A percentile compares a stretch with the other conserved stretches of the same genome.
These are phyloP conservation scores for Tribolium madens DNA, from an alignment of 1,140 invertebrate species.

Conservation along the genomic window DNA sequence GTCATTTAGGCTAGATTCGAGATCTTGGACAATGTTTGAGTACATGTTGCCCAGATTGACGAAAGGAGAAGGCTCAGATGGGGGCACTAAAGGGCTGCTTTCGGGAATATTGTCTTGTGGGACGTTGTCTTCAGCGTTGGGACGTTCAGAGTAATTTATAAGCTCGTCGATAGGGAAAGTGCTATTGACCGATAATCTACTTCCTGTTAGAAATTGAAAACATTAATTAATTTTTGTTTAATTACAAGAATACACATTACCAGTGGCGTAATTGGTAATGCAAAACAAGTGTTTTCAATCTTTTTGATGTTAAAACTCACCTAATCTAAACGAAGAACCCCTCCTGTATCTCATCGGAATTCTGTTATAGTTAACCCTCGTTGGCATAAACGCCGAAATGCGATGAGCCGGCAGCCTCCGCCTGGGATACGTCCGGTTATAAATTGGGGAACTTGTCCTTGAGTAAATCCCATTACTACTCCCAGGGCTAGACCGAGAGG, in stretches of 20 bases:
- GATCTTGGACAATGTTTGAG: slow-evolving; percentile 62
- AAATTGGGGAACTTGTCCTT: slow-evolving; percentile 28
- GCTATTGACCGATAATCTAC: neutral
- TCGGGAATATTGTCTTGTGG: neutral
- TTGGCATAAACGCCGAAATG: slow-evolving; percentile 61
- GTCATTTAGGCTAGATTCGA: slow-evolving; percentile 62
- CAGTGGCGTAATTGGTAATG: too few species aligned
- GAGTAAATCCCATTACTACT: neutral
- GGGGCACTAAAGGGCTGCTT: slow-evolving; percentile 51
- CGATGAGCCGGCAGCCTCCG: slow-evolving; percentile 58
- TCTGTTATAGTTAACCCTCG: slow-evolving; percentile 56
- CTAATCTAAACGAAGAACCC: slow-evolving; percentile 4
- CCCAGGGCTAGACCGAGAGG: neutral
- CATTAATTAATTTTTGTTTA: too few species aligned
- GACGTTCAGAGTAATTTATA: slow-evolving; percentile 63
- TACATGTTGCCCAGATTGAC: slow-evolving; percentile 59
- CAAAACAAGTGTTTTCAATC: too few species aligned
- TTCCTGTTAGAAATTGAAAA: neutral
- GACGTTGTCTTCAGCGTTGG: slow-evolving; percentile 54
- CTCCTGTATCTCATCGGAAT: slow-evolving; percentile 33
- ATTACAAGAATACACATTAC: too few species aligned
- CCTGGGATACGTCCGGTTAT: slow-evolving; percentile 37
- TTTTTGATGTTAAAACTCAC: neutral
- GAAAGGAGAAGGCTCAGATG: slow-evolving; percentile 33
- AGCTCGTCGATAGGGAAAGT: slow-evolving; percentile 60